Conservation (phyloP, 2,113 vertebrate species). For the Ramphastos sulfuratus region DNA sequence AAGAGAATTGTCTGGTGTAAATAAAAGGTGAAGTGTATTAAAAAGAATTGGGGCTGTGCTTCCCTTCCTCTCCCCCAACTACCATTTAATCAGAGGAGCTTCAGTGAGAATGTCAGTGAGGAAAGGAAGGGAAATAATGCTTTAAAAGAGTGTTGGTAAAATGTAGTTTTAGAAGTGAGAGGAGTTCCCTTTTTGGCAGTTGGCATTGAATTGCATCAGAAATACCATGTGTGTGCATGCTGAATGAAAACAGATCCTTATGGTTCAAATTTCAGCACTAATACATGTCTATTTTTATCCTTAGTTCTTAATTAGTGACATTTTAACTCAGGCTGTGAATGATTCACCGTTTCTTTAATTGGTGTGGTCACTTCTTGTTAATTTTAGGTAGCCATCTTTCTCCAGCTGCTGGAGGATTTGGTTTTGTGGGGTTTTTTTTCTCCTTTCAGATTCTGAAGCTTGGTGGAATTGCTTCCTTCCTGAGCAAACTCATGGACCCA, state of each 20-base stretch:
- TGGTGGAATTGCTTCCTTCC: slow-evolving; percentile 88
- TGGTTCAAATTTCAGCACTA: background rate
- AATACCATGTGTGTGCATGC: background rate
- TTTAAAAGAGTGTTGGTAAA: background rate
- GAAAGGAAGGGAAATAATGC: background rate
- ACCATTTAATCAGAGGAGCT: background rate
- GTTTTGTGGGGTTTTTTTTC: background rate
- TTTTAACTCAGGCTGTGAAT: background rate
- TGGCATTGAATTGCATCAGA: background rate
- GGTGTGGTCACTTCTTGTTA: background rate
- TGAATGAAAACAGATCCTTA: background rate
- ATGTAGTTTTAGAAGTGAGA: background rate
- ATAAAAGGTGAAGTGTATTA: background rate
- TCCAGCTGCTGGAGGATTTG: background rate
- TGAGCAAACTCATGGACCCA: slow-evolving; percentile 90
- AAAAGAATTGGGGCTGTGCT: background rate
- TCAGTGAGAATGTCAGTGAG: background rate
- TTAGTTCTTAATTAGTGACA: background rate
- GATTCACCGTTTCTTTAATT: background rate
- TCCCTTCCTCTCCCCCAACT: too few relatives aligned
- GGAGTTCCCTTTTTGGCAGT: background rate
- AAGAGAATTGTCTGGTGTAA: background rate
- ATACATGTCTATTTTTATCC: background rate
- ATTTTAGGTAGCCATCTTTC: background rate
- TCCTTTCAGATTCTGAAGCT: slow-evolving; percentile 88